phyloP scores from a whole-genome alignment of 2,888 invertebrate genomes.

The Helicoverpa assulta region DNA sequence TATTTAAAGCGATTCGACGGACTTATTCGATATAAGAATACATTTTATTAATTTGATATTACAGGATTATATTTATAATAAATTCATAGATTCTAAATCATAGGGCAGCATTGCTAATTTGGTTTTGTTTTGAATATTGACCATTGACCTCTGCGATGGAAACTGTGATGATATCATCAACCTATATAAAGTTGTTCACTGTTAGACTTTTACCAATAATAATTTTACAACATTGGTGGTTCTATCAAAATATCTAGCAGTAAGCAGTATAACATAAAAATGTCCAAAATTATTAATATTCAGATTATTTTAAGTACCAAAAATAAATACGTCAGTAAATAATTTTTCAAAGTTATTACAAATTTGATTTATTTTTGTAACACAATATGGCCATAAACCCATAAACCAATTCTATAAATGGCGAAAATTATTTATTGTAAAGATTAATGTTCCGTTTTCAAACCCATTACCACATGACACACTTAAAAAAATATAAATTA shows the following conservation, averaged over 20 bases:
- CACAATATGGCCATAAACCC: neutral
- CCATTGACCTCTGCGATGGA: conserved; percentile 37
- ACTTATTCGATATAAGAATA: conserved; percentile 27
- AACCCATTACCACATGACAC: conserved; percentile 47
- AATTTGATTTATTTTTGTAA: neutral
- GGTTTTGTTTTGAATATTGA: conserved; percentile 21
- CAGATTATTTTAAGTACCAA: no score
- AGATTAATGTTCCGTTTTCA: conserved; percentile 35
- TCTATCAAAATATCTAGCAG: no score
- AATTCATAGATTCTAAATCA: conserved; percentile 6
- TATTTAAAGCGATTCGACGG: conserved; percentile 37
- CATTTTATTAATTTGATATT: neutral
- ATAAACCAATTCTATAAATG: conserved; percentile 1
- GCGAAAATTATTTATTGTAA: conserved; percentile 5
- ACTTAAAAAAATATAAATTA: conserved; percentile 43
- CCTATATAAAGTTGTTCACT: neutral
- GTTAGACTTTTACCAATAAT: no score
- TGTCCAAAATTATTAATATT: no score
- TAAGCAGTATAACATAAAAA: no score
- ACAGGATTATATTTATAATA: neutral
- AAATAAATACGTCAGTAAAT: neutral
- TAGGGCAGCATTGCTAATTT: neutral
- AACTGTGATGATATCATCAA: conserved; percentile 9
- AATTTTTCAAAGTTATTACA: neutral
- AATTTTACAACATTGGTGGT: no score